Evolutionary conservation across 2,797 vertebrate species (phyloP), one percentile per base, ranked within the genome.

Genomic region (Eulemur rubriventer): DNA sequence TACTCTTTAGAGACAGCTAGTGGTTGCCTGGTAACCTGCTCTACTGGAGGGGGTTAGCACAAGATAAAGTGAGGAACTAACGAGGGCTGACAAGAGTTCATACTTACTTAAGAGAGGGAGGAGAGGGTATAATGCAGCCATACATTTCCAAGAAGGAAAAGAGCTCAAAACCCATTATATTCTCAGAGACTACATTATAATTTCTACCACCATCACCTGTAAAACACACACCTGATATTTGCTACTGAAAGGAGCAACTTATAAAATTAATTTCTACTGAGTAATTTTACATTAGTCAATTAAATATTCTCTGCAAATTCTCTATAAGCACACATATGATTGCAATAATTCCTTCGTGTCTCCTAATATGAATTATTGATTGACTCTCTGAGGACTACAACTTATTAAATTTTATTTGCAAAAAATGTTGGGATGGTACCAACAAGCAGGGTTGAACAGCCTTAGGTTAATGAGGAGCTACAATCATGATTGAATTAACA

Each of bases 21-120:
- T 73, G 73, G 97, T 97, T 97, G 97, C 98, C 69, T 98, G 89
- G 96, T 96, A 98, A 97, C 97, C 94, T 94, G 38, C 75, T 30
- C 50, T 89, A 30, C 55, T 72, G 24, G 38, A 59, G 12, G 55
- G 65, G 86, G 82, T 90, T 82, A 94, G 65, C 57, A 38, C 46
- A 76, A 94, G 92, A 96, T 90, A 38, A 92, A 91, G 67, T 63
- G 69, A 90, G 76, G 48, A 41, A 79, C 43, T 87, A 95, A 96
- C 20, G 24, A 96, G 75, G 61, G 70, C 52, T 89, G 85, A 96
- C 59, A 73, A 26, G 93, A 94, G 89, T 97, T 95, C 76, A 43
- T 55, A 73, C 55, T 89, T 92, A 72, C 65, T 81, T 73, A 30
- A 78, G 38, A 52, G 69, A 87, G 12, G 20, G 46, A 90, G 72